These are phyloP conservation scores for Cosmia pyralina DNA, from an alignment of 2,888 invertebrate genomes.

Conservation along the genomic window DNA sequence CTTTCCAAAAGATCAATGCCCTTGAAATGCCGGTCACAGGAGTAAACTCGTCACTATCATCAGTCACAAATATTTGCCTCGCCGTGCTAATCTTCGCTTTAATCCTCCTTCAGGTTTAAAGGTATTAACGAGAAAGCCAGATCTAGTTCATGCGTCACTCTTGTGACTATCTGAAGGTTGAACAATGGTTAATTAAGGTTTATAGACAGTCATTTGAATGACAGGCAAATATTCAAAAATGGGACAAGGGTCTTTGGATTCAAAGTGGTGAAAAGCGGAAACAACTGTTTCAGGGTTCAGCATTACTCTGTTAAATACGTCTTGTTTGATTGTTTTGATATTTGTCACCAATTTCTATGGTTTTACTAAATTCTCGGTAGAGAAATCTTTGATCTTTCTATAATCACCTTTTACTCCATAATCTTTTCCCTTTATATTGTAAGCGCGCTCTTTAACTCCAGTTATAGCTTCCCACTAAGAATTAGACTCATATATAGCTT, in stretches of 20 bases:
- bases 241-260: constrained; percentile 45
- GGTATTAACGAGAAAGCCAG: constrained; percentile 75
- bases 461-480: not conserved
- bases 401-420: not conserved
- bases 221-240: constrained; percentile 54
- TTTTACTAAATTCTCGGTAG: not conserved
- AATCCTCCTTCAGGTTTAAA: constrained; percentile 70
- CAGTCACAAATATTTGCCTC: constrained; percentile 75
- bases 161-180: constrained; percentile 68
- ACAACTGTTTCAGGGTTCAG: not conserved
- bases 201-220: constrained; percentile 66
- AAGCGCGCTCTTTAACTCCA: not conserved
- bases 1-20: constrained; percentile 53
- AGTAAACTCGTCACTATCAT: constrained; percentile 61
- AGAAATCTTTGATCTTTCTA: not conserved
- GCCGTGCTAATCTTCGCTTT: constrained; percentile 66
- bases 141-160: constrained; percentile 65
- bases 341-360: not conserved
- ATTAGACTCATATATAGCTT: constrained; percentile 4
- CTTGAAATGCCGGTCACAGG: constrained; percentile 67
- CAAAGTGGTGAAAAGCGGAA: constrained; percentile 2
- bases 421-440: not conserved
- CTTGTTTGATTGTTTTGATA: not conserved
- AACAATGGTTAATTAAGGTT: constrained; percentile 67
- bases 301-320: not conserved